phyloP scores from a whole-genome alignment of 2,113 vertebrate species.

The Hippocampus mohnikei region DNA sequence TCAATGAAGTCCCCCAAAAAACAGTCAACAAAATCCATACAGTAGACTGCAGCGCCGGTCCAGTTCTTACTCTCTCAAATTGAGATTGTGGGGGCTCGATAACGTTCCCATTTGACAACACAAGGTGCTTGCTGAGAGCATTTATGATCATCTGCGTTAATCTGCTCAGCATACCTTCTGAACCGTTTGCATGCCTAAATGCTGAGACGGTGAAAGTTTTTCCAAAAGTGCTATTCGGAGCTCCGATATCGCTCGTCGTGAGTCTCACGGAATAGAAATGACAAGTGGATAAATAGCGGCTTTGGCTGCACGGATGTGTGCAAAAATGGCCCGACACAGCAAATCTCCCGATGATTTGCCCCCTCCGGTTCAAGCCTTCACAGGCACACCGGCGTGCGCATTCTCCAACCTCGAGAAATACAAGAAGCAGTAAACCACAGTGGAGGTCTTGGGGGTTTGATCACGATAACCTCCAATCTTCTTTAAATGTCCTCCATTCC shows the following conservation, averaged over 20 bases:
- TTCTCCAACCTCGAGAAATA: constrained; percentile 31
- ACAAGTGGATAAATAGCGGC: constrained; percentile 54
- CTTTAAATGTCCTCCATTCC: constrained; percentile 44
- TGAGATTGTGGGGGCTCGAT: background rate
- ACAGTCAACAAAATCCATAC: too few relatives aligned
- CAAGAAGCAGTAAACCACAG: constrained; percentile 46
- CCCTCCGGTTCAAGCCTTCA: constrained; percentile 25
- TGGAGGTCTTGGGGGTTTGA: constrained; percentile 54
- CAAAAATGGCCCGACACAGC: constrained; percentile 39
- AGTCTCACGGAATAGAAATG: constrained; percentile 41
- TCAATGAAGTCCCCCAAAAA: too few relatives aligned
- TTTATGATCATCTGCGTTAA: constrained; percentile 55
- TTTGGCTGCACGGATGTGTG: constrained; percentile 48
- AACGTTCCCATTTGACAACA: constrained; percentile 25
- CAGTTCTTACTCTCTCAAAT: constrained; percentile 15
- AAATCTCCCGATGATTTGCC: constrained; percentile 41
- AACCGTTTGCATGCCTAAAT: constrained; percentile 52
- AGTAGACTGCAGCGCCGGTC: background rate
- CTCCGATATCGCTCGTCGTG: constrained; percentile 27
- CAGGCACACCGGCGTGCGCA: constrained; percentile 15
- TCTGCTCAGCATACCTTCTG: constrained; percentile 52
- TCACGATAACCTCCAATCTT: constrained; percentile 55
- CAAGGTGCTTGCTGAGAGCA: constrained; percentile 35
- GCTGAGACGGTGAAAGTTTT: constrained; percentile 23
- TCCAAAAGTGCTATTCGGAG: constrained; percentile 28